phyloP scores from a whole-genome alignment of 2,888 invertebrate species.

The Aethes cnicana region DNA sequence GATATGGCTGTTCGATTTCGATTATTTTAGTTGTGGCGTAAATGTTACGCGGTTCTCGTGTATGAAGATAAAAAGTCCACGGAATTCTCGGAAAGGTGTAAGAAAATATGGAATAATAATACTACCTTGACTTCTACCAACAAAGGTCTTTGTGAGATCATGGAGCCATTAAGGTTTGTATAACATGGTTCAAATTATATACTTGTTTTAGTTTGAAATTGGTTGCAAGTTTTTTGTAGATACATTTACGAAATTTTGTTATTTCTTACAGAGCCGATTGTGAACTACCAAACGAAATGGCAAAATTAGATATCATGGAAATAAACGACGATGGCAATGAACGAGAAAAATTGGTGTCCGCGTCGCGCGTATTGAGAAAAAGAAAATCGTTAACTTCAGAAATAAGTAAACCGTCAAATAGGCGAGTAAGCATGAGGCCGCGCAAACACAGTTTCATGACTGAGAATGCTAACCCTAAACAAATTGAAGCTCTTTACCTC shows the following conservation, averaged over 20 bases:
- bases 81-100: neutral
- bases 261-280: constrained; percentile 59
- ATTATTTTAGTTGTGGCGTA: neutral
- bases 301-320: constrained; percentile 75
- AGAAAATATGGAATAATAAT: neutral
- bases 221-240: neutral
- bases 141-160: neutral
- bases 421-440: constrained; percentile 75
- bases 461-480: constrained; percentile 67
- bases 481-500: constrained; percentile 80
- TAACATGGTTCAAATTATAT: neutral
- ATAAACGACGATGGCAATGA: constrained; percentile 47
- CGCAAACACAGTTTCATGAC: constrained; percentile 60
- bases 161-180: constrained; percentile 7
- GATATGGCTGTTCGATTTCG: no score
- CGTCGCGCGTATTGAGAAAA: constrained; percentile 63
- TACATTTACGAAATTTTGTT: neutral
- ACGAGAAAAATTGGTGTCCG: constrained; percentile 45
- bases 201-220: constrained; percentile 2
- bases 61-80: neutral
- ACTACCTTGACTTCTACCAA: neutral
- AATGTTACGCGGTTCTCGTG: neutral
- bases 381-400: constrained; percentile 64
- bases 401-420: constrained; percentile 63
- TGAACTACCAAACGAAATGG: constrained; percentile 74